Evolutionary conservation across 2,797 vertebrate species (phyloP), one percentile per base, ranked within the genome.

Genomic region (Rhinatrema bivittatum): DNA sequence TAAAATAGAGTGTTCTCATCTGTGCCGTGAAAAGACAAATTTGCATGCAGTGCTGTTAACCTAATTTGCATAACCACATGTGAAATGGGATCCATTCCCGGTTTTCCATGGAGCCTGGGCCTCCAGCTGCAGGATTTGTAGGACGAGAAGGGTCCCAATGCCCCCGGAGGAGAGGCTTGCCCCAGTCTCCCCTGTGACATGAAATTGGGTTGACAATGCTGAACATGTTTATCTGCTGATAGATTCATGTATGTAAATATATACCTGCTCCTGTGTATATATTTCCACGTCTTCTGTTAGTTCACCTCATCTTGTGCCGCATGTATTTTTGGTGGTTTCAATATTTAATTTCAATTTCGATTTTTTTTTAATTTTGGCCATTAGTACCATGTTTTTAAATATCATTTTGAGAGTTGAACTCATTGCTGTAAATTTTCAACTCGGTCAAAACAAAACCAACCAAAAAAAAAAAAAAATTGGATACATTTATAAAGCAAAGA

Each of bases 261-360:
- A 81, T 82, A 78, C 66, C 63, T 50, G 28, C 22, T n/a, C 20
- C 61, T 73, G 74, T 82, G 78, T 79, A 77, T 79, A 76, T 78
- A 76, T 68, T 45, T 72, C 72, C 56, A 72, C 66, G 74, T 81
- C 86, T 85, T 67, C 69, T 85, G 78, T 89, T 66, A 39, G 87
- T 87, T 89, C 78, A 84, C 85, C 82, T 91, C 91, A 95, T 94
- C 87, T 91, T 91, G 91, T 91, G 84, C 91, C 90, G 92, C 94
- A 96, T 98, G 94, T 91, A 85, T 88, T 92, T 97, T 97, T 93
- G 92, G 92, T 95, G 86, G 82, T 91, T 89, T 46, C 81, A 78
- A 79, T 74, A 76, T 66, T 66, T 62, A 29, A 43, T 82, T 76
- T 19, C 29, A 32, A 25, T n/a, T n/a, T 39, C 48, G n/a, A n/a